Base-by-base conservation (phyloP, 2,797 vertebrate genomes). In the Sciaenops ocellatus region DNA sequence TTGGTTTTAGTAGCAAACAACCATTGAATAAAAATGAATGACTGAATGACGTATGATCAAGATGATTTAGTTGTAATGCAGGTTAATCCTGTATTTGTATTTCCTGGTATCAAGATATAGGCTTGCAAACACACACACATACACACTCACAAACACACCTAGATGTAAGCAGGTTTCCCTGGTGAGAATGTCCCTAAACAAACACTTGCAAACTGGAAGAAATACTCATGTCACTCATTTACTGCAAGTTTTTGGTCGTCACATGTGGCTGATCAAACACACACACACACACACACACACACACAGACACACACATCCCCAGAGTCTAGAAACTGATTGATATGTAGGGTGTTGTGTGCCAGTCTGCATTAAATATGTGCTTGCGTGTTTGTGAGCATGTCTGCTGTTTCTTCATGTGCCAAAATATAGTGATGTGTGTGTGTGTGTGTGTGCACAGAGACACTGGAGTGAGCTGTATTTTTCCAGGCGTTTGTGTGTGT, bases 171-270 rank as follows among this genome's bases (percentile, higher is more conserved):
- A 62, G 41, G 22, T 30, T 20, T 41, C 42, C 51, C 18, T 44
- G 15, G 1, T 65, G 28, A 60, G 61, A 64, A 1, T 65, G 50
- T 46, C 48, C 5, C 30, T 20, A 34, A 70, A 76, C 41, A 52
- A 67, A 85, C 59, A 69, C 30, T 69, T 10, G 0, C 42, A 70
- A 67, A 80, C 82, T 70, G 47, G 28, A 78, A 56, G 46, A 66
- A 64, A 44, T 63, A 55, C 22, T 42, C 26, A 26, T 8, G n/a
- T 75, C 38, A 79, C 41, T 80, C 57, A 79, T 79, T 79, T 68
- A 74, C 76, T 79, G 61, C 64, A 67, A 55, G 55, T 46, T 67
- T 55, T 20, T 34, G 6, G 16, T 9, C 12, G 22, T 41, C 24
- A 65, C 8, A 42, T 13, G n/a, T 38, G 16, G 41, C 3, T 18